Evolutionary conservation across 2,113 vertebrate genomes (phyloP), one percentile per base, ranked within the genome.

Genomic region (Eleginops maclovinus): DNA sequence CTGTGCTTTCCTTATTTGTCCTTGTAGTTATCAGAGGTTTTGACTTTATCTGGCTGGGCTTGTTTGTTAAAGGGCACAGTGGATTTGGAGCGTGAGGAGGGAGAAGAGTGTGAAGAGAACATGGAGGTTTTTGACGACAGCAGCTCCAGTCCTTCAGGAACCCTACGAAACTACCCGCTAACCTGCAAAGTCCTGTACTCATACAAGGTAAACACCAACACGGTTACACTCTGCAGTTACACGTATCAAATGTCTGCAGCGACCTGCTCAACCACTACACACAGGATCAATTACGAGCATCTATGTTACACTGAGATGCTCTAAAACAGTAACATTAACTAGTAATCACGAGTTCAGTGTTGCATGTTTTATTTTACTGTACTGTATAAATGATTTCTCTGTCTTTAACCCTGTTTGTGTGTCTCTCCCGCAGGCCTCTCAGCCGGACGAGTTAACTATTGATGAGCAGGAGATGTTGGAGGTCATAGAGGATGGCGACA

Each of bases 151-250:
- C 98, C 98, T 65, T 99, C 98, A 28, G 98, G 97, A 73, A 99
- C 98, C n/a, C 94, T 99, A 60, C 94, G 98, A 80, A 99, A 98
- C 90, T 99, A 99, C 55, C 98, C 98, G 0, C 95, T 99, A 69
- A 99, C 97, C 88, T 99, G 98, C 93, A 99, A 99, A 93, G 98
- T 99, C 58, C 94, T 99, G 82, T 99, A 99, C 93, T 99, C 97
- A 0, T 99, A 99, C 83, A 97, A 98, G 97, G 98, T 99, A 92
- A 15, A 7, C 47, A 43, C 12, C 31, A 15, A 59, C 40, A 47
- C 1, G 40, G 28, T n/a, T 8, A 51, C 54, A 41, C 50, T 75
- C 59, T 77, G 51, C 28, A 40, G 47, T 22, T 61, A 16, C 50
- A 56, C n/a, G 15, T 63, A 49, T 56, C 36, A 55, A 51, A 59